Evolutionary conservation across 2,113 vertebrate genomes (phyloP).

Genomic region (Thalassarche chlororhynchos): DNA sequence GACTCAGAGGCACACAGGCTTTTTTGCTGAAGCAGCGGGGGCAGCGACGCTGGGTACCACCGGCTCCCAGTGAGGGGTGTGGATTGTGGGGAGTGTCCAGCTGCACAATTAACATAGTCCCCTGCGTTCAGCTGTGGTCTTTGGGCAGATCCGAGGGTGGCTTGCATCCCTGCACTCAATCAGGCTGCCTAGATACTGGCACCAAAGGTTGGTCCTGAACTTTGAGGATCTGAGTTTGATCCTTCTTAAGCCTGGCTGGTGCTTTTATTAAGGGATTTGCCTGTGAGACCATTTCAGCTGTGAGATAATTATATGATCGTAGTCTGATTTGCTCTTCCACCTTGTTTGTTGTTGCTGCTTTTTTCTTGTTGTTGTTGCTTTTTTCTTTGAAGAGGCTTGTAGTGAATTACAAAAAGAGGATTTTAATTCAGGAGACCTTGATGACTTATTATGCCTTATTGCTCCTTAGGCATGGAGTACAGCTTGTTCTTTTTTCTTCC

Average conservation of each 20-base stretch:
- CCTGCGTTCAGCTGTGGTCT: not conserved
- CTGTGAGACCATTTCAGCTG: slow-evolving; percentile 12
- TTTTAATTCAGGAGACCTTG: slow-evolving; percentile 53
- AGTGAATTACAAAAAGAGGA: slow-evolving; percentile 48
- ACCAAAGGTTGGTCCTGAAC: not conserved
- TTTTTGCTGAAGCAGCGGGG: not conserved
- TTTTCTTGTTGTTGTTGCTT: slow-evolving; percentile 1
- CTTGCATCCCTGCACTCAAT: not conserved
- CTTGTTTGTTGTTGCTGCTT: not conserved
- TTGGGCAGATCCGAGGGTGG: not conserved
- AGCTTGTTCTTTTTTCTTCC: slow-evolving; percentile 20
- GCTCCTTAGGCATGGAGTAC: slow-evolving; percentile 8
- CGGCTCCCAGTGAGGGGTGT: not conserved
- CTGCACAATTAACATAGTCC: not conserved
- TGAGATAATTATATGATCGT: not conserved
- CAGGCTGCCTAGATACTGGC: not conserved
- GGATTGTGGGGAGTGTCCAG: not conserved
- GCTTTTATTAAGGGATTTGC: not conserved
- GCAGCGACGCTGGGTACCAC: not conserved
- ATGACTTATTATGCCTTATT: slow-evolving; percentile 52
- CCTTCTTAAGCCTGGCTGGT: not conserved
- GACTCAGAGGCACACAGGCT: not conserved
- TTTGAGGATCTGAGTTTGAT: not conserved
- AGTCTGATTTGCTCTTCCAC: not conserved
- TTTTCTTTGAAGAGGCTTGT: slow-evolving; percentile 48